Base-by-base conservation (phyloP, 2,888 invertebrate genomes). In the Hydroisotoma schaefferi region DNA sequence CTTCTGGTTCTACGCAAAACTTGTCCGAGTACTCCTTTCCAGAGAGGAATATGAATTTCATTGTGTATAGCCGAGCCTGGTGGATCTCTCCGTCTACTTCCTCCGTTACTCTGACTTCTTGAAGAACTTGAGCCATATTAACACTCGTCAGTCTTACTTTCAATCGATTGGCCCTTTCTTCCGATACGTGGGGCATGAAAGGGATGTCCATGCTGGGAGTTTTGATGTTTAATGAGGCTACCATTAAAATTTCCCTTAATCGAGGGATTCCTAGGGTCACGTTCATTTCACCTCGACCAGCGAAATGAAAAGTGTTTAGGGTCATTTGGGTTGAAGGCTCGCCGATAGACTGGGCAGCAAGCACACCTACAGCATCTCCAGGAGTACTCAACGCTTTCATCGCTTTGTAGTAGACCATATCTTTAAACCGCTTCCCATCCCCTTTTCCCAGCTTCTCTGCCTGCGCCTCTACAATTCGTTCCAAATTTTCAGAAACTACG, bases 301-400 rank as follows among this genome's bases (percentile, higher is more conserved):
- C 99, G 77, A 99, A 99, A 76, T 99, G 99, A 79, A 99, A 99
- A 40, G 99, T 99, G 78, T 99, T 99, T 76, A 99, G 80, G 74
- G 99, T 99, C 99, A 99, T 99, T 82, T 99, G 99, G 61, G 99
- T 99, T 1, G 98, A 98, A 0, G 99, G 99, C 78, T 99, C 99
- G 59, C 99, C 99, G 64, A 99, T 88, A 0, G 95, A 95, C 79
- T 82, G 75, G 1, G 98, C 98, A 15, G 99, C 98, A 66, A 99
- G 78, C 22, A 97, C 79, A 2, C 97, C 97, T 1, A 99, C 99
- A 0, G 97, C 89, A 78, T 99, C 99, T 0, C 99, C 99, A 0
- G 98, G 93, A 26, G 85, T 84, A 23, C 87, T 89, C 74, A 91
- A 78, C 0, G 91, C 84, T 67, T 84, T 84, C 76, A 90, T 83